Conservation (phyloP, 2,888 invertebrate genomes). For the Ichneumon xanthorius region DNA sequence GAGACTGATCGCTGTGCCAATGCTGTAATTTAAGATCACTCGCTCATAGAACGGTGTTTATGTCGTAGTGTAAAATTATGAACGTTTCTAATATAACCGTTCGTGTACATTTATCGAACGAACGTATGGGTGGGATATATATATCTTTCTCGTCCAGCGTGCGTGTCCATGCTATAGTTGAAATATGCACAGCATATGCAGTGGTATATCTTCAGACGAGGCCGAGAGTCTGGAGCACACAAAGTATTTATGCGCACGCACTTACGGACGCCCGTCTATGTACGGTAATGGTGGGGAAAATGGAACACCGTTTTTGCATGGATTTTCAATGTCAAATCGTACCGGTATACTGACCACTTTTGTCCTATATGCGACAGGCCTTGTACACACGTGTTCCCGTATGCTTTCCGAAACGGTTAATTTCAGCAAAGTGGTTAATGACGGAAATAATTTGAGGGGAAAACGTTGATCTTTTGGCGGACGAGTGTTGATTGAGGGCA, state of each 20-base stretch:
- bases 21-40: background rate
- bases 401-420: background rate
- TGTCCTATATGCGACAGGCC: background rate
- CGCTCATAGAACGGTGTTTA: background rate
- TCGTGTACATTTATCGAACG: background rate
- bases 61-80: background rate
- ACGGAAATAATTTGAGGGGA: background rate
- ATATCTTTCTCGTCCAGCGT: background rate
- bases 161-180: background rate
- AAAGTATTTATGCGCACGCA: constrained; percentile 15
- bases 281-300: background rate
- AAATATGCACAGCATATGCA: background rate
- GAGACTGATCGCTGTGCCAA: constrained; percentile 9
- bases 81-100: background rate
- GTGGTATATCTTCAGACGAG: constrained; percentile 1
- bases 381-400: background rate
- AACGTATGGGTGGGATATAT: background rate
- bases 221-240: constrained; percentile 7
- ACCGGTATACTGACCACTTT: background rate
- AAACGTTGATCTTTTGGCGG: background rate
- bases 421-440: background rate
- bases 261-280: background rate
- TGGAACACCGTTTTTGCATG: constrained; percentile 4
- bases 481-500: background rate
- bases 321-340: background rate